phyloP scores from a whole-genome alignment of 2,113 vertebrate genomes.

The Muscicapa adusta region DNA sequence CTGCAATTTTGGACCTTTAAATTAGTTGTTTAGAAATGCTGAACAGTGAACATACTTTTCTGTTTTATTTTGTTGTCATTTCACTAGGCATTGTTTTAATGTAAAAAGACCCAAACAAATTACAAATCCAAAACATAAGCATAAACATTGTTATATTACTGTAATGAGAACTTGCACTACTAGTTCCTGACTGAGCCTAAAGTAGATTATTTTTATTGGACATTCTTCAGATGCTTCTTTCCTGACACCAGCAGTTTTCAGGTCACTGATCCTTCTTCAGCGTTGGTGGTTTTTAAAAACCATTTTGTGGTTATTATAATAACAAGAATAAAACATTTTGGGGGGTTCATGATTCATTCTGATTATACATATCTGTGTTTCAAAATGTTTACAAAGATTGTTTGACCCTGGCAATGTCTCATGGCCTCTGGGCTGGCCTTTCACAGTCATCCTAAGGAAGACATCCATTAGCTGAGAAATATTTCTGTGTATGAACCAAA shows the following conservation, averaged over 20 bases:
- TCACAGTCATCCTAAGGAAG: neutral
- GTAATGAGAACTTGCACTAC: neutral
- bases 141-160: neutral
- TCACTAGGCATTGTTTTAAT: neutral
- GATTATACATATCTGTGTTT: neutral
- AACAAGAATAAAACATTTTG: neutral
- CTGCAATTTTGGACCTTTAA: neutral
- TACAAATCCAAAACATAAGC: neutral
- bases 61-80: neutral
- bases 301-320: neutral
- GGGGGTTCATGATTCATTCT: neutral
- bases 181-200: neutral
- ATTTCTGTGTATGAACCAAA: neutral
- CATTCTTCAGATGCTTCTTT: neutral
- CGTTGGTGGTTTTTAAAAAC: neutral
- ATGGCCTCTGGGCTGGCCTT: neutral
- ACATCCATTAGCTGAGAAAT: neutral
- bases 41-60: neutral
- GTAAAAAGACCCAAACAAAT: neutral
- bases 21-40: neutral
- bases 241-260: neutral
- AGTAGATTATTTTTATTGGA: neutral
- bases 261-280: neutral
- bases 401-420: neutral
- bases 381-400: neutral